Conservation (phyloP, 2,888 invertebrate species). For the Drosophila prolongata region DNA sequence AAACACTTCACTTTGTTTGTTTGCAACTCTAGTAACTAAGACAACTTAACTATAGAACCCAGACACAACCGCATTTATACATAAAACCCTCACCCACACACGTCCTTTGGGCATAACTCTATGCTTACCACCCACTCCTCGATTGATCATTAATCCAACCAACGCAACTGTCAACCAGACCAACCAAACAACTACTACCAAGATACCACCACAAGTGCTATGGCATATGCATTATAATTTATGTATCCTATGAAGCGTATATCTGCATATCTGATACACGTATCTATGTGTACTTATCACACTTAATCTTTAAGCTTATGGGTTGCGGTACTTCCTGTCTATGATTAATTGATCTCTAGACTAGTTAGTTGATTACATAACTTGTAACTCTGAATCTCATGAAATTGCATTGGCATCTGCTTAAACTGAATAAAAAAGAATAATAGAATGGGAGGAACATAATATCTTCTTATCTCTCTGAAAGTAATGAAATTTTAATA, state of each 20-base stretch:
- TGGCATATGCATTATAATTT: conserved; percentile 31
- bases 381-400: conserved; percentile 57
- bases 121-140: conserved; percentile 33
- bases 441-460: not conserved
- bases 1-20: conserved; percentile 69
- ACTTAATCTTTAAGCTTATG: conserved; percentile 68
- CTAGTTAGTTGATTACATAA: conserved; percentile 33
- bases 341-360: conserved; percentile 36
- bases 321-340: conserved; percentile 59
- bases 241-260: conserved; percentile 11
- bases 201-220: conserved; percentile 24
- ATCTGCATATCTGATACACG: conserved; percentile 31
- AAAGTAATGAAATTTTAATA: too few species aligned
- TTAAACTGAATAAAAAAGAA: conserved; percentile 19
- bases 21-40: conserved; percentile 73
- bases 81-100: conserved; percentile 29
- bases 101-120: conserved; percentile 52
- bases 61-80: conserved; percentile 37
- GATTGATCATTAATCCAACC: conserved; percentile 38
- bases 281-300: conserved; percentile 65
- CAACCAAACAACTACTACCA: conserved; percentile 27
- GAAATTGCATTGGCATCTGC: conserved; percentile 75
- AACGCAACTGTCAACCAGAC: conserved; percentile 29
- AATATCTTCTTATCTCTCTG: too few species aligned
- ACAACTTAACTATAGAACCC: conserved; percentile 63